Base-by-base conservation (phyloP, 1,140 invertebrate genomes). In the Trichogramma pretiosum region DNA sequence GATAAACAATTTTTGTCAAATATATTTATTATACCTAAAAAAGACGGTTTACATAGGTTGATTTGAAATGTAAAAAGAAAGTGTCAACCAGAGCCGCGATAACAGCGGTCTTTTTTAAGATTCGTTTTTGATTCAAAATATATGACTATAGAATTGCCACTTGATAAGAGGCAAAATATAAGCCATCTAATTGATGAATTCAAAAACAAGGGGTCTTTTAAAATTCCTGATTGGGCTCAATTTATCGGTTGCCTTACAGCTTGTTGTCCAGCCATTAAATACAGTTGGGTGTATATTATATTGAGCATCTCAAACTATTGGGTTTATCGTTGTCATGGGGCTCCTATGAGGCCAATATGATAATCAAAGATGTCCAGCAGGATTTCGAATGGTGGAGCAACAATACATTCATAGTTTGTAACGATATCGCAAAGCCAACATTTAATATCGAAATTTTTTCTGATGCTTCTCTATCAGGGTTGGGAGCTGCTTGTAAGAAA, bases 21-120 rank as follows among this genome's bases (percentile, higher is more conserved):
- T 46, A 34, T 26, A 41, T 51, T 40, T 5, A 41, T 18, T 18
- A 17, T 2, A 9, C 44, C 30, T 16, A 51, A 51, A 13, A 23
- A 19, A 23, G 42, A 46, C 28, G n/a, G 22, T 0, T 2, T 10
- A 13, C 13, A 4, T 37, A 46, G 34, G 26, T 39, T 47, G 19
- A 39, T 47, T 39, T 32, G 30, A 19, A 41, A 46, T 40, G 3
- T 32, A 22, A 52, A 52, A 36, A 30, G 36, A 24, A 48, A 48
- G 14, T 17, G 24, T n/a, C 5, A 13, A 28, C 22, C 24, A 16
- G 24, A 17, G 3, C 40, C 41, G 1, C 16, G 19, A 17, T 1
- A 48, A 5, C 18, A 35, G 39, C 8, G 11, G 4, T 22, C 17
- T 17, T 52, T 48, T 32, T 36, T 47, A 23, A 45, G 45, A 16